A percentile compares a stretch with the other conserved stretches of the same genome.
Conservation (phyloP, 2,888 invertebrate species). For the Nemapogon koenigi region DNA sequence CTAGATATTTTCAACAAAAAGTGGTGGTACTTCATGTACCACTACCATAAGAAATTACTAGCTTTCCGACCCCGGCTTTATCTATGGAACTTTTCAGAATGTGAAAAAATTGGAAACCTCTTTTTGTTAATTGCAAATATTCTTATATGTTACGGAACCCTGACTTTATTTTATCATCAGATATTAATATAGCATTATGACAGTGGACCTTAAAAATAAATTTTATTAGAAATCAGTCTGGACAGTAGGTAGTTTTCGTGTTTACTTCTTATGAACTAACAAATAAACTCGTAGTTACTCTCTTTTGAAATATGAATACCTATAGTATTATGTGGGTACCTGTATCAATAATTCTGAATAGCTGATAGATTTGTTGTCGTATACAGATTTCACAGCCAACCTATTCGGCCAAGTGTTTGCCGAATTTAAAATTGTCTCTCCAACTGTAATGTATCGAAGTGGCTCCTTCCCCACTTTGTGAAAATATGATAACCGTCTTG, state of each 20-base stretch:
- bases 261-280: neutral
- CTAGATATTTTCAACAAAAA: too few relatives aligned
- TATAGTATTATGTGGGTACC: conserved; percentile 22
- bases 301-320: neutral
- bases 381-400: conserved; percentile 62
- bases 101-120: neutral
- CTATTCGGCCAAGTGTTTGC: conserved; percentile 63
- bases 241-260: neutral
- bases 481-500: conserved; percentile 32
- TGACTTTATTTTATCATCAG: too few relatives aligned
- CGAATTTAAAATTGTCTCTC: conserved; percentile 63
- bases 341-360: conserved; percentile 62
- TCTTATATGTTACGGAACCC: too few relatives aligned
- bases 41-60: too few relatives aligned
- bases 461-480: conserved; percentile 63
- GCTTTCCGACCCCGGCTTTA: too few relatives aligned
- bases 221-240: neutral
- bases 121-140: too few relatives aligned
- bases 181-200: too few relatives aligned
- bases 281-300: too few relatives aligned
- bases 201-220: too few relatives aligned
- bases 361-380: conserved; percentile 61
- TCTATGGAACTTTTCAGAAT: neutral
- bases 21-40: too few relatives aligned
- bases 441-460: conserved; percentile 59